Evolutionary conservation across 2,888 invertebrate genomes (phyloP).

Genomic region (Sipha maydis): DNA sequence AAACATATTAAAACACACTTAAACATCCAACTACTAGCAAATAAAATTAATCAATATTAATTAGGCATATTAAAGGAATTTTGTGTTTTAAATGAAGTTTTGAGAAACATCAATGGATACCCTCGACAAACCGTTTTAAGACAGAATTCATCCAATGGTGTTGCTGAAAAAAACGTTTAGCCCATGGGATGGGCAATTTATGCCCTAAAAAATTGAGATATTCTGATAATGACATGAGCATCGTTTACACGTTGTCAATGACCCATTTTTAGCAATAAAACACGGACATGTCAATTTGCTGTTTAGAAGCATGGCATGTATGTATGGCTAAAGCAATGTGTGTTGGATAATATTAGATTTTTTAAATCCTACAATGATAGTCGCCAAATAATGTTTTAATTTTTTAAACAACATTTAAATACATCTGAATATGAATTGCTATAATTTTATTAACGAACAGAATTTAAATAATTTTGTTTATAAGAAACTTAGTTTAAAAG

Average conservation of each 20-base stretch:
- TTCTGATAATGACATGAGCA: not conserved
- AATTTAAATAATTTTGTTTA: not conserved
- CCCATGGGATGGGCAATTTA: not conserved
- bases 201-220: not conserved
- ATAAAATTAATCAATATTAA: too few species aligned
- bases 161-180: too few species aligned
- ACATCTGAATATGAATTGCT: not conserved
- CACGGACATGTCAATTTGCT: not conserved
- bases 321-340: not conserved
- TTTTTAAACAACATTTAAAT: not conserved
- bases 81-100: too few species aligned
- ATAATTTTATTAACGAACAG: not conserved
- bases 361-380: not conserved
- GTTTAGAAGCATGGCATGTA: not conserved
- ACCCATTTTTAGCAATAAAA: not conserved
- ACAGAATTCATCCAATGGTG: not conserved
- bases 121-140: not conserved
- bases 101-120: too few species aligned
- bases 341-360: not conserved
- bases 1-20: not conserved
- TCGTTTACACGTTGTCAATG: not conserved
- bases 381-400: too few species aligned
- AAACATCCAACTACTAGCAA: too few species aligned
- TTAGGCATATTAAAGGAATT: too few species aligned
- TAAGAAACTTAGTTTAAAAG: not conserved